A percentile compares a stretch with the other conserved stretches of the same genome.
Conservation (phyloP, 2,888 invertebrate species). For the Steromphala cineraria region DNA sequence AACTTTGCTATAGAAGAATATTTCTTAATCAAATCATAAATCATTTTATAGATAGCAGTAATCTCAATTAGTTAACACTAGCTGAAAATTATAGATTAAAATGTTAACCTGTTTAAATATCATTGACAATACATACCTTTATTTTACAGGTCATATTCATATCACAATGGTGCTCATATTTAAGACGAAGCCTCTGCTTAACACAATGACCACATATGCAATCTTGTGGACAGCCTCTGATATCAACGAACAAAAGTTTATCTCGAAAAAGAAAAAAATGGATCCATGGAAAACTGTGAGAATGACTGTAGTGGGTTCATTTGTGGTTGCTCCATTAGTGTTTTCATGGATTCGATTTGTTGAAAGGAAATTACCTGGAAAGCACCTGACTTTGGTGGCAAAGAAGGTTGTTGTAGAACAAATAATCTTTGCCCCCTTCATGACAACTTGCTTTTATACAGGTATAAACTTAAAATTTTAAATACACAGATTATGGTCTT, state of each 20-base stretch:
- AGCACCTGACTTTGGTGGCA: slow-evolving; percentile 29
- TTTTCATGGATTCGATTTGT: slow-evolving; percentile 48
- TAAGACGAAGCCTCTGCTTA: slow-evolving; percentile 32
- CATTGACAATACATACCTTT: no score
- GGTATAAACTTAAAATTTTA: slow-evolving; percentile 37
- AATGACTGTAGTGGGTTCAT: slow-evolving; percentile 43
- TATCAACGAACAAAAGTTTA: slow-evolving; percentile 40
- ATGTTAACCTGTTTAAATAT: not conserved
- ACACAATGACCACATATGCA: slow-evolving; percentile 42
- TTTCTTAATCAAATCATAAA: no score
- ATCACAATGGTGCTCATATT: slow-evolving; percentile 16
- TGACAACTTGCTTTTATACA: slow-evolving; percentile 48
- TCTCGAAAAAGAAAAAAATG: slow-evolving; percentile 31
- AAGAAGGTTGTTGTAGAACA: slow-evolving; percentile 50
- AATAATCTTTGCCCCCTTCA: slow-evolving; percentile 45
- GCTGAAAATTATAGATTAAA: no score
- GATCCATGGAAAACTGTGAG: slow-evolving; percentile 44
- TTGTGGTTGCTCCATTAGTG: slow-evolving; percentile 50
- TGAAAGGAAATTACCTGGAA: slow-evolving; percentile 44
- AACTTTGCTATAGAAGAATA: no score
- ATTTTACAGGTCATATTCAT: not conserved
- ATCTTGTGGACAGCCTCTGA: slow-evolving; percentile 43
- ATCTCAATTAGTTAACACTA: no score
- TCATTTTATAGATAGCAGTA: no score
- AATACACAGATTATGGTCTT: no score